Conservation (phyloP, 2,797 vertebrate species). For the Neomorphus geoffroyi region DNA sequence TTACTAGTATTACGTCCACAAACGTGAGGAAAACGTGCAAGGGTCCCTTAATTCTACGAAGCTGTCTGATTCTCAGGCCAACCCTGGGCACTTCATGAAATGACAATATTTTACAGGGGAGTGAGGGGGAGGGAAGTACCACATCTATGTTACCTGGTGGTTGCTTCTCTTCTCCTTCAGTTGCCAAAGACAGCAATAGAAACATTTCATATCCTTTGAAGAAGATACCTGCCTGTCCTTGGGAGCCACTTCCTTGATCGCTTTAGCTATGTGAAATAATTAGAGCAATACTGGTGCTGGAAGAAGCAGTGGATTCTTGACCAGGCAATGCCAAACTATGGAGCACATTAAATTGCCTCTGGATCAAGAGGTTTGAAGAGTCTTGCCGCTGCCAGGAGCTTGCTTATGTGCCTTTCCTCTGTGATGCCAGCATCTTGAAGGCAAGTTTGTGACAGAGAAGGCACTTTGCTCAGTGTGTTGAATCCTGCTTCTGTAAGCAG, state of each 20-base stretch:
- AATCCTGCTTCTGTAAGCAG: conserved; percentile 84
- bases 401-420: conserved; percentile 87
- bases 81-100: conserved; percentile 22
- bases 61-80: conserved; percentile 10
- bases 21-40: background rate
- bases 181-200: conserved; percentile 15
- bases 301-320: conserved; percentile 58
- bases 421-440: conserved; percentile 88
- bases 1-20: background rate
- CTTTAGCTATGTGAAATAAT: conserved; percentile 41
- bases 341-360: conserved; percentile 69
- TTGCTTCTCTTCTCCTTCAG: conserved; percentile 55
- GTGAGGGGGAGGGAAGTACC: conserved; percentile 24
- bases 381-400: conserved; percentile 87
- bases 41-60: background rate
- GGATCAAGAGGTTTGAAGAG: conserved; percentile 77
- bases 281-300: conserved; percentile 24
- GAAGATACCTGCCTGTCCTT: background rate
- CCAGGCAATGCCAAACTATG: background rate
- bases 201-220: conserved; percentile 18
- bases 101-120: conserved; percentile 47
- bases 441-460: conserved; percentile 85
- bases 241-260: conserved; percentile 49
- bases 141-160: conserved; percentile 14
- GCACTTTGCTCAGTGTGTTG: conserved; percentile 85